phyloP scores from a whole-genome alignment of 2,113 vertebrate genomes.

The Siniperca knerii region DNA sequence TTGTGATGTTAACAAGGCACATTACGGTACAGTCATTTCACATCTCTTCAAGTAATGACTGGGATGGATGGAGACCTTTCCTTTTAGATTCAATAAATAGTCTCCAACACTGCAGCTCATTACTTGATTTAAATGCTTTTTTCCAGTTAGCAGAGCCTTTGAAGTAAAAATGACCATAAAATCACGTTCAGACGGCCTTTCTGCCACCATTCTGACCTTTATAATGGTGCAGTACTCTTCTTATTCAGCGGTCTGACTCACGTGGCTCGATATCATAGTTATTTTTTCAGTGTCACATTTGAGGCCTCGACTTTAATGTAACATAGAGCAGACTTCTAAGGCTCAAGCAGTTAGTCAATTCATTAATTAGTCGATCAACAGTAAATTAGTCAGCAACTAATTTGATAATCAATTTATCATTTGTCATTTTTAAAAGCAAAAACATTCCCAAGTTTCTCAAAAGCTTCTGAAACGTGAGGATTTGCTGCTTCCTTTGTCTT shows the following conservation, averaged over 20 bases:
- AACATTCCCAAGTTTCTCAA: background rate
- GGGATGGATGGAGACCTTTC: background rate
- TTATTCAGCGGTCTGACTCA: background rate
- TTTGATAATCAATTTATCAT: background rate
- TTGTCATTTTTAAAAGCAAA: background rate
- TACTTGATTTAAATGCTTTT: no score
- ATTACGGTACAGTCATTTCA: slow-evolving; percentile 9
- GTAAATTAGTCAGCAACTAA: background rate
- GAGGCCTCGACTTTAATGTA: background rate
- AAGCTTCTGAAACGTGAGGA: background rate
- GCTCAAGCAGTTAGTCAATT: background rate
- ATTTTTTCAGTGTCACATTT: background rate
- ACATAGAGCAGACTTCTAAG: background rate
- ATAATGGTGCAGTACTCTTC: background rate
- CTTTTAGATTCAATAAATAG: background rate
- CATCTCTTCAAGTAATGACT: background rate
- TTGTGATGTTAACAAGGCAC: slow-evolving; percentile 61
- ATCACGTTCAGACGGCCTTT: background rate
- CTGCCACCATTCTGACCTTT: background rate
- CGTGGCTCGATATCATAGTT: background rate
- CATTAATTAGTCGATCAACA: background rate
- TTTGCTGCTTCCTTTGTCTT: background rate
- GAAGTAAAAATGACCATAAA: background rate
- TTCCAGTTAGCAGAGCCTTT: background rate
- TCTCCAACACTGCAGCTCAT: background rate